Evolutionary conservation across 2,113 vertebrate genomes (phyloP).

Genomic region (Rhodinocichla rosea): DNA sequence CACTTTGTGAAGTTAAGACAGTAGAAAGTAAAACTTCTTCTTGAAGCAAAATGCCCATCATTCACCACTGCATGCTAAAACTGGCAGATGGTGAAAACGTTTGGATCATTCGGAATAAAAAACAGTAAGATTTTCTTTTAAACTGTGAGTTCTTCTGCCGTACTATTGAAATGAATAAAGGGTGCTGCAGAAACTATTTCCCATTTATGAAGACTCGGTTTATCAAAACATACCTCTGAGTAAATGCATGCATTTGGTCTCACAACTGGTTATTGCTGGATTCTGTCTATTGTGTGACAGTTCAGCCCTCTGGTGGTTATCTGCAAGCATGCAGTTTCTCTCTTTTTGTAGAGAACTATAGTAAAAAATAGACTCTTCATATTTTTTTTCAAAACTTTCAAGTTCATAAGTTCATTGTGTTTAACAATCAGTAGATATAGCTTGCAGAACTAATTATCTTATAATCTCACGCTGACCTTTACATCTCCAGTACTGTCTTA

Average conservation of each 20-base stretch:
- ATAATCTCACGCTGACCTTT: background rate
- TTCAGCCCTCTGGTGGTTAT: constrained; percentile 42
- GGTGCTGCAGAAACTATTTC: background rate
- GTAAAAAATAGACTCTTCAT: background rate
- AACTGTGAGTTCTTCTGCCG: background rate
- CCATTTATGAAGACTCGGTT: background rate
- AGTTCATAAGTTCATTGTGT: background rate
- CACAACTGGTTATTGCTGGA: background rate
- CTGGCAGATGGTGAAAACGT: background rate
- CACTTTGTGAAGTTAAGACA: background rate
- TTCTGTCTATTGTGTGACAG: background rate
- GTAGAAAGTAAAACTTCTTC: background rate
- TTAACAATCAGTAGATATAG: background rate
- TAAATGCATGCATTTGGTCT: background rate
- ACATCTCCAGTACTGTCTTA: background rate
- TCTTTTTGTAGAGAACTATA: background rate
- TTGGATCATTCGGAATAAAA: background rate
- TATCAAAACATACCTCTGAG: background rate
- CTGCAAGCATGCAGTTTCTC: background rate
- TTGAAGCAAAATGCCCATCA: background rate
- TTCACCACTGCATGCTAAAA: background rate
- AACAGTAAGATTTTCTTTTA: background rate
- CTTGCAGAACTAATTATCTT: background rate
- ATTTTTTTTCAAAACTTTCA: background rate
- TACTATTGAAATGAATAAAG: background rate